Base-by-base conservation (phyloP, 2,113 vertebrate genomes). In the Corythornis vintsioides region DNA sequence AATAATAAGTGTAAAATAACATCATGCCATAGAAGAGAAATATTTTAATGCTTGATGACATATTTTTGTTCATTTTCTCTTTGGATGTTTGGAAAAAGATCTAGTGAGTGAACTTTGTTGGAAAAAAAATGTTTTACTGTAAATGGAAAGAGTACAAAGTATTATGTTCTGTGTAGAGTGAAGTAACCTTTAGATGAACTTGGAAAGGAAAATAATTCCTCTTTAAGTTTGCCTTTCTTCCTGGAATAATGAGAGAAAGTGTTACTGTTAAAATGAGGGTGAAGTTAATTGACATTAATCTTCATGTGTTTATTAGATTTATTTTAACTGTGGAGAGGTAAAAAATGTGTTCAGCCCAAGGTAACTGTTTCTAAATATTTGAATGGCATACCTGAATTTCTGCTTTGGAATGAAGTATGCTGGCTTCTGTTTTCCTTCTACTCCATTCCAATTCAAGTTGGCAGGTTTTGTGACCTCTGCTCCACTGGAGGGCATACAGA, bases 181-280 rank as follows among this genome's bases (percentile, higher is more conserved):
- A 79, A 83, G 90, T 80, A 83, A 89, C 60, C 71, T 87, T 84
- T 80, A 73, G 18, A 63, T 87, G 40, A 91, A 77, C 52, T 69
- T 84, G 33, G 74, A 86, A 94, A 75, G 52, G 38, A 76, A 55
- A 94, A 82, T 6, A 79, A 92, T 88, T 93, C 42, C 8, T 78
- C 70, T 82, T 93, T 84, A 92, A 80, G n/a, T 83, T 86, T 94
- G 50, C 47, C n/a, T 89, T 87, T 90, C 53, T 89, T 83, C 14
- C 25, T 57, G 10, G 11, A 9, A 5, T 50, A 84, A 42, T 74
- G 52, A 26, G 35, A 73, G 42, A 83, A 91, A 70, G 28, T 85
- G 11, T 31, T 79, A 22, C 24, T 35, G 3, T 82, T 77, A 71
- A 79, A 70, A 18, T 35, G 21, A 52, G 26, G 40, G 9, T 89